Conservation (phyloP, 1,140 invertebrate genomes). For the Vollenhovia emeryi region DNA sequence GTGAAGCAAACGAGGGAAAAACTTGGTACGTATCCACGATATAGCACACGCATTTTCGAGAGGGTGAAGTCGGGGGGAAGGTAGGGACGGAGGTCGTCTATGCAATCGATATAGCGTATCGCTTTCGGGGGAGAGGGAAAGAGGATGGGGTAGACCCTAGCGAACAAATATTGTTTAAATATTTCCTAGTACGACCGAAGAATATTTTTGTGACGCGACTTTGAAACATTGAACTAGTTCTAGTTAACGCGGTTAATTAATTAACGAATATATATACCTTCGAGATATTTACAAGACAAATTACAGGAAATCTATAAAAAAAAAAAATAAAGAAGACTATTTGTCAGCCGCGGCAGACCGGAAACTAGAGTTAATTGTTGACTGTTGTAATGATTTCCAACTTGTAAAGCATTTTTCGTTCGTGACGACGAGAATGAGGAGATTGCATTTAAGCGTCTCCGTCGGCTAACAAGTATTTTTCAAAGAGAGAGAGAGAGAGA, state of each 20-base stretch:
- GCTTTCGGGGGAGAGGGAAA: background rate
- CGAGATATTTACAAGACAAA: conserved; percentile 53
- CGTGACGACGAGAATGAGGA: background rate
- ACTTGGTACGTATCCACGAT: conserved; percentile 10
- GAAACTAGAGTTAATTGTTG: conserved; percentile 9
- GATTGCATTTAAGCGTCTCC: conserved; percentile 5
- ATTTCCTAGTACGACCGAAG: conserved; percentile 56
- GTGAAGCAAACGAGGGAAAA: conserved; percentile 18
- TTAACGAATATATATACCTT: conserved; percentile 48
- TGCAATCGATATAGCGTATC: conserved; percentile 34
- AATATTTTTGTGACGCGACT: conserved; percentile 59
- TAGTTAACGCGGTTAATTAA: conserved; percentile 38
- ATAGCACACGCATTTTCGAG: background rate
- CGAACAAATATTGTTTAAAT: conserved; percentile 57
- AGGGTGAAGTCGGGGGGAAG: background rate
- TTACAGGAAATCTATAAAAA: conserved; percentile 16
- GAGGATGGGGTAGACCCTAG: background rate
- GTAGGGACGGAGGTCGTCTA: conserved; percentile 8
- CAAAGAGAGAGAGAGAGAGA: background rate
- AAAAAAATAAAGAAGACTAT: conserved; percentile 11
- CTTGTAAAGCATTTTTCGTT: background rate
- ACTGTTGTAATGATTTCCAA: conserved; percentile 35
- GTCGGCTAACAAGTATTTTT: conserved; percentile 41
- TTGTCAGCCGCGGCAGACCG: conserved; percentile 23
- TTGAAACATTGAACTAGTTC: conserved; percentile 53